Conservation (phyloP, 2,888 invertebrate species). For the Tricholauxania praeusta region DNA sequence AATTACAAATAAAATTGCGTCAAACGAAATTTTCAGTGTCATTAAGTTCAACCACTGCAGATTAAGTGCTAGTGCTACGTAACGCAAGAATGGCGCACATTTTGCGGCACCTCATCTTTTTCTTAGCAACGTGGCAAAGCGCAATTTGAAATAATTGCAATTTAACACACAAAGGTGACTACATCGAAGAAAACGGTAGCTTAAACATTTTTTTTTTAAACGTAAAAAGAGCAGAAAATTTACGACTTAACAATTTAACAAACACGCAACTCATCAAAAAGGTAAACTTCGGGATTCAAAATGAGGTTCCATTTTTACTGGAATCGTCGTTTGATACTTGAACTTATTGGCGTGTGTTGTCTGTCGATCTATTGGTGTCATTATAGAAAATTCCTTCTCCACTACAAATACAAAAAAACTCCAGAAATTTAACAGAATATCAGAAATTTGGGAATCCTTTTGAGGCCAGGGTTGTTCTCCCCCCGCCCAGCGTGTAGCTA, state of each 20-base stretch:
- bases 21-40: slow-evolving; percentile 36
- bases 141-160: slow-evolving; percentile 32
- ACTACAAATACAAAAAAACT: no score
- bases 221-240: slow-evolving; percentile 20
- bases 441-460: no score
- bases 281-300: neutral
- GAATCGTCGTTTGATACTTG: no score
- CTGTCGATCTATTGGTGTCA: no score
- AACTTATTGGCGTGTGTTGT: no score
- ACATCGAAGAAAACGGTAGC: neutral
- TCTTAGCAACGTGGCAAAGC: neutral
- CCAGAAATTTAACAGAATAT: no score
- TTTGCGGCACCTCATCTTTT: no score
- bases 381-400: no score
- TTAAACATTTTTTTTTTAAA: slow-evolving; percentile 2
- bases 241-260: slow-evolving; percentile 21
- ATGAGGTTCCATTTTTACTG: no score
- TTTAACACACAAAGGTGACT: slow-evolving; percentile 3
- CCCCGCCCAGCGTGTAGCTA: no score
- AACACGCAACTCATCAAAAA: slow-evolving; percentile 8
- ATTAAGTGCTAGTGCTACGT: neutral
- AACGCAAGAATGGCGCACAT: no score
- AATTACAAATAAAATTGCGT: slow-evolving; percentile 30
- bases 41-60: slow-evolving; percentile 35
- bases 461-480: no score